phyloP scores from a whole-genome alignment of 1,140 invertebrate species.

The Colletes latitarsis region DNA sequence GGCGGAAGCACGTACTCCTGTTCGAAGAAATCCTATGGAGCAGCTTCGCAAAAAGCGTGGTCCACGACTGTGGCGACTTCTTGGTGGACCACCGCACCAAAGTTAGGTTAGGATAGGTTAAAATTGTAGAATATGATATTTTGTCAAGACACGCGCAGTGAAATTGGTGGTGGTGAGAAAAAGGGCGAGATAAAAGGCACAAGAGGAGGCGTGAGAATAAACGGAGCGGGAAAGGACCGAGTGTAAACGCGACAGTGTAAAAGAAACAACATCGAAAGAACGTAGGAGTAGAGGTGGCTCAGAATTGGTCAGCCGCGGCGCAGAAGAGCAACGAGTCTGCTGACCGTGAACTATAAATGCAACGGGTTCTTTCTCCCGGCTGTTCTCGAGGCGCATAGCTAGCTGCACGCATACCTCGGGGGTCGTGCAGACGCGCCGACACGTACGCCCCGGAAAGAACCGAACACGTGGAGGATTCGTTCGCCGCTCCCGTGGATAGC shows the following conservation, averaged over 20 bases:
- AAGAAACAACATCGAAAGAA: background rate
- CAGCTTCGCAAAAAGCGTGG: too few species aligned
- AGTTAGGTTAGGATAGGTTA: too few species aligned
- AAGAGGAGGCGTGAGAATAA: too few species aligned
- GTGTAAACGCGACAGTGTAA: background rate
- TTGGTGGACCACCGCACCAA: too few species aligned
- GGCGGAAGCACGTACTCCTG: too few species aligned
- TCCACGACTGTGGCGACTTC: too few species aligned
- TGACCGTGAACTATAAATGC: slow-evolving; percentile 75
- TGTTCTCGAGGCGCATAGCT: slow-evolving; percentile 46
- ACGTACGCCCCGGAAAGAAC: slow-evolving; percentile 16
- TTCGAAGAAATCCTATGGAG: too few species aligned
- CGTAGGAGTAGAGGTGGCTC: slow-evolving; percentile 15
- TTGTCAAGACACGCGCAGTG: too few species aligned
- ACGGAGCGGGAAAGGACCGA: background rate
- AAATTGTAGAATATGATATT: too few species aligned
- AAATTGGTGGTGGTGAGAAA: too few species aligned
- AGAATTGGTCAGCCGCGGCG: slow-evolving; percentile 47
- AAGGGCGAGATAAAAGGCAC: too few species aligned
- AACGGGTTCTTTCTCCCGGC: slow-evolving; percentile 54
- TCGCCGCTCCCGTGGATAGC: background rate
- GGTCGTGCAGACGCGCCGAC: slow-evolving; percentile 8
- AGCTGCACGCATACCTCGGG: slow-evolving; percentile 20
- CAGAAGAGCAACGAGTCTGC: slow-evolving; percentile 50
- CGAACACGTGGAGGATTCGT: slow-evolving; percentile 26